Evolutionary conservation across 2,113 vertebrate species (phyloP), one percentile per base, ranked within the genome.

Genomic region (Tachysurus vachellii): DNA sequence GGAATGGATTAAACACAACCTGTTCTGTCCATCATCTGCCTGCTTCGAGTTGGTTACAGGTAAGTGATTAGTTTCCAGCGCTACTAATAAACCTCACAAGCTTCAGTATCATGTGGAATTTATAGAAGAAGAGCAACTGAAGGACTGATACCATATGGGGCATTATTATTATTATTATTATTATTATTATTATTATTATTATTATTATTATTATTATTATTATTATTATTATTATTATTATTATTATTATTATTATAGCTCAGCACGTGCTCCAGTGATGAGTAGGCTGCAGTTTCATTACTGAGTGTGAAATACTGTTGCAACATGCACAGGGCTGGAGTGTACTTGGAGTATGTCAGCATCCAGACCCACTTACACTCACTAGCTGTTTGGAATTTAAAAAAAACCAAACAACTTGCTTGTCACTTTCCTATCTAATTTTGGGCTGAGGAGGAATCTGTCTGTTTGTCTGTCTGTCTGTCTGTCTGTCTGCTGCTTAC

Each of bases 1-100:
- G 84, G 89, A 81, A 88, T 90, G 87, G 89, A 88, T 90, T 90
- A 88, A 81, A 59, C 70, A 66, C 89, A 81, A 83, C 87, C 76
- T 88, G 85, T 88, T 90, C 36, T 88, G 81, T 86, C 47, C 80
- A 50, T 76, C 54, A 31, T 76, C 76, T 73, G 56, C 26, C 75
- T 62, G 44, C 47, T 73, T 57, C 66, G 68, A 28, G 42, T 80
- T 84, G 50, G 77, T 36, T n/a, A 66, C 84, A 90, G 89, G 89
- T 90, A 88, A 61, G 62, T 50, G 75, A 5, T 71, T 19, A 56
- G 47, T 54, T 84, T 23, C n/a, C 17, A 31, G n/a, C 23, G 7
- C 50, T 26, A 50, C 6, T 3, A 4, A 13, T 5, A 4, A 21
- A 10, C 10, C 12, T 26, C 31, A 0, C 4, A 9, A 3, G 3